A percentile compares a stretch with the other conserved stretches of the same genome.
These are phyloP conservation scores for Coremacera marginata DNA, from an alignment of 2,888 invertebrate genomes.

Conservation along the genomic window DNA sequence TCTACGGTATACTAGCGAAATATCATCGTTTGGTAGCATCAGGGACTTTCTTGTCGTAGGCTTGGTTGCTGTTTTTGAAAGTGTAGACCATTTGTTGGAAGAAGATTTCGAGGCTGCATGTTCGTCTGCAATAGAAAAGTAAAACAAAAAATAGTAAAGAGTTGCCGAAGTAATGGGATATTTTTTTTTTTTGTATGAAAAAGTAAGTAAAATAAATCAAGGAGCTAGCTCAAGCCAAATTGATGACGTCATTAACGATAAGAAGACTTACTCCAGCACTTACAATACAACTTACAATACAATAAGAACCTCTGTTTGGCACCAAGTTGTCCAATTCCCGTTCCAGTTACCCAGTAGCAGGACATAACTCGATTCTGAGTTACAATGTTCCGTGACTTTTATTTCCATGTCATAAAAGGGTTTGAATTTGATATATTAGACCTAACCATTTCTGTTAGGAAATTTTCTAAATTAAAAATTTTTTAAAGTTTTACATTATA, in stretches of 20 bases:
- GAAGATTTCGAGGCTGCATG: constrained; percentile 54
- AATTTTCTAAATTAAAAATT: no score
- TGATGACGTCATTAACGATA: background rate
- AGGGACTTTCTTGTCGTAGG: constrained; percentile 57
- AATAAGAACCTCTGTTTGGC: no score
- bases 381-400: no score
- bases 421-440: no score
- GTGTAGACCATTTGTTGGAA: constrained; percentile 59
- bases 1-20: constrained; percentile 63
- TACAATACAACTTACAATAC: no score
- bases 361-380: no score
- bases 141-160: background rate
- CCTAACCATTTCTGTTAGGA: no score
- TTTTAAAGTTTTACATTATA: no score
- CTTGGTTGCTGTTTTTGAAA: constrained; percentile 44
- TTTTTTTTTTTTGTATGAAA: background rate
- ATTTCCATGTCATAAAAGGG: no score
- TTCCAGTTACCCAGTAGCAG: no score
- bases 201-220: background rate
- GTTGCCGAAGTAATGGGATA: background rate
- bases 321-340: no score
- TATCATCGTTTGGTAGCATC: constrained; percentile 67
- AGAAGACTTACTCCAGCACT: background rate
- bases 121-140: constrained; percentile 50
- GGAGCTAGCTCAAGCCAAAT: background rate